Conservation (phyloP, 2,113 vertebrate species). For the Fregetta grallaria region DNA sequence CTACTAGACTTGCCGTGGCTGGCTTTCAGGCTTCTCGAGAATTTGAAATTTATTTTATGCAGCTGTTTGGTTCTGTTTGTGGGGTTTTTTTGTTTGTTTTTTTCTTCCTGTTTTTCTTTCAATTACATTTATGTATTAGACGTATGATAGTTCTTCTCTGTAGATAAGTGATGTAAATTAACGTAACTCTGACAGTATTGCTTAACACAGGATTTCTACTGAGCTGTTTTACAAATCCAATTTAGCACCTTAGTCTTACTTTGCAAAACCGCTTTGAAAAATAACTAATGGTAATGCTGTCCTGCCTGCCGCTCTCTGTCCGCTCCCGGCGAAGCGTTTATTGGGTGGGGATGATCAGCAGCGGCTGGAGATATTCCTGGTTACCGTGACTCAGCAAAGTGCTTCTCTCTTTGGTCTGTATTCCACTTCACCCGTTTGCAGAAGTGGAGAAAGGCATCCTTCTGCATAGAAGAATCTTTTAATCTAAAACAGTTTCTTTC, state of each 20-base stretch:
- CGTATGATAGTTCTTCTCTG: not conserved
- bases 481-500: not conserved
- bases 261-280: not conserved
- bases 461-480: not conserved
- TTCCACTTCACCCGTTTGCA: not conserved
- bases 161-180: not conserved
- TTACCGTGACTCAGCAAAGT: not conserved
- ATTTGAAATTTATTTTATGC: not conserved
- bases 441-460: not conserved
- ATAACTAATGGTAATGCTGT: not conserved
- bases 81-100: not conserved
- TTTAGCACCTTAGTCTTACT: not conserved
- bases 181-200: not conserved
- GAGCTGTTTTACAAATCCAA: not conserved
- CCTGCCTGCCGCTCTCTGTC: not conserved
- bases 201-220: not conserved
- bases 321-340: not conserved
- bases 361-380: fast-evolving
- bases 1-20: not conserved
- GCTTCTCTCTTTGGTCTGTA: not conserved
- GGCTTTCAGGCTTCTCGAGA: not conserved
- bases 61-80: not conserved
- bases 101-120: not conserved
- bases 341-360: not conserved
- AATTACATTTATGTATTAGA: not conserved